Base-by-base conservation (phyloP, 2,797 vertebrate species). In the Galagoides demidoff region DNA sequence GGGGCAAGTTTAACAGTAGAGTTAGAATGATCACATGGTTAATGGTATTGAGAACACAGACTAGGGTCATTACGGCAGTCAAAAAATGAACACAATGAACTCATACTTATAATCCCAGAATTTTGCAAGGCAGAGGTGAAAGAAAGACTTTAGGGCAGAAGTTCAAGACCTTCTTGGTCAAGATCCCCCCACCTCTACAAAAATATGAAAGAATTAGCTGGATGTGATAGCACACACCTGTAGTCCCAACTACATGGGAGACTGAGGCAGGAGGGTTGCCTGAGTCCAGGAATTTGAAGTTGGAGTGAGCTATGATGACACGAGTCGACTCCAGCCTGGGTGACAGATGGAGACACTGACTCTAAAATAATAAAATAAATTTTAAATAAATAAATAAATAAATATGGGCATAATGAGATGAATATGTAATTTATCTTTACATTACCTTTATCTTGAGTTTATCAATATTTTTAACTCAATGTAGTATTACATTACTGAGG, bases 401-500 rank as follows among this genome's bases (percentile, higher is more conserved):
- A n/a, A 66, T n/a, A 29, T 23, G 10, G 31, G 22, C 19, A 34
- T n/a, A 49, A 43, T 29, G 2, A 70, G 16, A 52, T 59, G 2
- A 45, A 23, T 25, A 43, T 37, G 57, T 95, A 63, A 59, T 49
- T 37, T 74, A 74, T 59, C 79, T 73, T 88, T 66, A 13, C 2
- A 55, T 85, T 70, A 43, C 31, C 3, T 84, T 2, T 57, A 76
- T 84, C 66, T 96, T 59, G 3, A 87, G 92, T 94, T 89, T 76
- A 31, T 34, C 2, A 29, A 61, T 49, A 68, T 64, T 64, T 85
- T 57, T 57, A 57, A 59, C 3, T 63, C 20, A 27, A 66, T 2
- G 34, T 78, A 77, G 13, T 78, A 39, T 39, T 83, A 49, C 27
- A n/a, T 17, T n/a, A 23, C 0, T 63, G 29, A 82, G 13, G 55